Percentiles rank a stretch among this genome's conserved stretches.
Conservation (phyloP, 2,888 invertebrate species). For the Schrankia costaestrigalis region DNA sequence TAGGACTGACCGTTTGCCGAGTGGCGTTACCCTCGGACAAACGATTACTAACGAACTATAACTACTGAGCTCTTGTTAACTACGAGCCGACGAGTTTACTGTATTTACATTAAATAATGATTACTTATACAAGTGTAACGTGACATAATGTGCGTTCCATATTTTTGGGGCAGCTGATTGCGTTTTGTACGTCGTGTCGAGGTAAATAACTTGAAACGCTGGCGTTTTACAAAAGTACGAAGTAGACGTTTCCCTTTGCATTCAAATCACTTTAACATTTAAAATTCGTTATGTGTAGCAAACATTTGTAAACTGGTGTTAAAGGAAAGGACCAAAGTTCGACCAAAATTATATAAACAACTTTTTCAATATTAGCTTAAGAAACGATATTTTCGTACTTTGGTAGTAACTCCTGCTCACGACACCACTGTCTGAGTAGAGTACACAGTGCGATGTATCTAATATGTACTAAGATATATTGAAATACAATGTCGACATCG, state of each 20-base stretch:
- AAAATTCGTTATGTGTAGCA: too few species aligned
- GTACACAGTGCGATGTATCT: constrained; percentile 15
- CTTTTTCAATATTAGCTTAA: background rate
- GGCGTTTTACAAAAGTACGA: constrained; percentile 16
- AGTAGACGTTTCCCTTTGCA: too few species aligned
- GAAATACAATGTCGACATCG: constrained; percentile 14
- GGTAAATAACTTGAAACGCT: constrained; percentile 21
- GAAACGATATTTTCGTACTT: constrained; percentile 13
- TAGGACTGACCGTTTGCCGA: constrained; percentile 15
- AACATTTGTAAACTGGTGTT: too few species aligned
- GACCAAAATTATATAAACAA: too few species aligned
- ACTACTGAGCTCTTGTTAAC: constrained; percentile 10
- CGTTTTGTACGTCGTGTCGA: constrained; percentile 26
- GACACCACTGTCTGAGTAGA: constrained; percentile 30
- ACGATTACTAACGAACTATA: constrained; percentile 19
- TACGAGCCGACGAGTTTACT: constrained; percentile 13
- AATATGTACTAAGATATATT: constrained; percentile 19
- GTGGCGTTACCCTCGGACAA: constrained; percentile 11
- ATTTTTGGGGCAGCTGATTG: constrained; percentile 27
- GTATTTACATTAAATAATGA: constrained; percentile 18
- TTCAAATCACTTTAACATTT: too few species aligned
- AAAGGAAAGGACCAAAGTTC: too few species aligned
- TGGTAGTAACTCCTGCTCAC: constrained; percentile 11
- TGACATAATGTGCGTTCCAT: constrained; percentile 15
- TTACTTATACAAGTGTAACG: constrained; percentile 20